Base-by-base conservation (phyloP, 2,888 invertebrate genomes). In the Tribolium freemani region DNA sequence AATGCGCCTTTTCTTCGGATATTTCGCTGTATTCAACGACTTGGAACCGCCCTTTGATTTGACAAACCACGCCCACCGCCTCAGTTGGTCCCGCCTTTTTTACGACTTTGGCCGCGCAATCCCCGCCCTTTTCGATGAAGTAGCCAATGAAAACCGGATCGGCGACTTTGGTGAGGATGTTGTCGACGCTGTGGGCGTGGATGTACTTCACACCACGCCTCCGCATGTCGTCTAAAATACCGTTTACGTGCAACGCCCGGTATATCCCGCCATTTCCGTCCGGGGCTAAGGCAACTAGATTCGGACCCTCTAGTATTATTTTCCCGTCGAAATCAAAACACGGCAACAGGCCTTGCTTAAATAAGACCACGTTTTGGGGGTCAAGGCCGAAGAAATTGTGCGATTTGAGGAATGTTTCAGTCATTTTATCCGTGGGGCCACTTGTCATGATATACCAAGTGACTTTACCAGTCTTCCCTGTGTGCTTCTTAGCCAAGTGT, bases 141-240 rank as follows among this genome's bases (percentile, higher is more conserved):
- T 95, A 98, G 0, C 99, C 99, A 76, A 99, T 91, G 83, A 99
- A 99, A 4, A 94, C 89, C 0, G 99, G 99, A 89, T 99, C 99
- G 0, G 98, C 99, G 66, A 99, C 96, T 90, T 97, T 97, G 13
- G 97, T 96, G 9, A 99, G 89, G 75, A 99, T 98, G 87, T 99
- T 99, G 85, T 99, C 99, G 1, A 99, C 98, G 72, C 99, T 97
- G 88, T 98, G 98, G 0, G 94, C 97, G 84, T 99, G 99, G 11
- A 99, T 86, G 84, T 96, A 97, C 74, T 93, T 89, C 5, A 99
- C 91, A 3, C 95, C 95, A 61, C 96, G 90, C 50, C 87, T 88
- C 38, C 90, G 87, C 88, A 98, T 94, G 82, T 98, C 94, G 3
- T 92, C 89, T 38, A 98, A 84, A 44, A 97, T 90, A 5, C 93